phyloP scores from a whole-genome alignment of 2,113 vertebrate species.

The Trinectes maculatus region DNA sequence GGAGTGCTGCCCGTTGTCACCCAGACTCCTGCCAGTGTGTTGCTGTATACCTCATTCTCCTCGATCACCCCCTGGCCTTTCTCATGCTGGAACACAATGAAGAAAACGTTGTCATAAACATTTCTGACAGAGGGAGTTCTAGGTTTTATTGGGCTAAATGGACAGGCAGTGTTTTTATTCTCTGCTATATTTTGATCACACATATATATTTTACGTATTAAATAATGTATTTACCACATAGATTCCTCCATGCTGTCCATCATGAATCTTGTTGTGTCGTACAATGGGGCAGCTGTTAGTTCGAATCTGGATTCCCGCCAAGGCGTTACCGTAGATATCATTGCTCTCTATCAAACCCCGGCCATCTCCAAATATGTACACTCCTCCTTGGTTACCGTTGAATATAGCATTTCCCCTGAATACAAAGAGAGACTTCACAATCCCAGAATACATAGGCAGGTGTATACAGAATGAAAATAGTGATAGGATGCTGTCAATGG shows the following conservation, averaged over 20 bases:
- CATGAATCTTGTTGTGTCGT: constrained; percentile 99
- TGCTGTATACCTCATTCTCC: constrained; percentile 99
- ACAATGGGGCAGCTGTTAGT: constrained; percentile 99
- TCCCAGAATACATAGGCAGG: neutral
- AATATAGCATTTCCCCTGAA: constrained; percentile 98
- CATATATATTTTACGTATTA: too few species aligned
- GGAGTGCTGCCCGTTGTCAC: constrained; percentile 99
- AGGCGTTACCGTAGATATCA: constrained; percentile 98
- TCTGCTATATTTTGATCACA: too few species aligned
- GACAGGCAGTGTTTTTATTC: too few species aligned
- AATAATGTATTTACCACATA: constrained; percentile 91
- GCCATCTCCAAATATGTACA: constrained; percentile 99
- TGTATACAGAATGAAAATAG: neutral
- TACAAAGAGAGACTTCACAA: neutral
- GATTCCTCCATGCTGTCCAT: constrained; percentile 98
- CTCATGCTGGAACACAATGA: constrained; percentile 87
- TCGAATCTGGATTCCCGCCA: constrained; percentile 99
- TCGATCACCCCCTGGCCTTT: constrained; percentile 99
- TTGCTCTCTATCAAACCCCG: constrained; percentile 99
- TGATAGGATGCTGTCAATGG: neutral
- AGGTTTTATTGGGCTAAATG: neutral
- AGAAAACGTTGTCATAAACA: neutral
- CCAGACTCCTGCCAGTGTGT: constrained; percentile 98
- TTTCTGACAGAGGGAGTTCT: neutral
- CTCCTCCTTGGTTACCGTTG: constrained; percentile 99